Conservation (phyloP, 2,113 vertebrate genomes). For the Dendrocopos noguchii region DNA sequence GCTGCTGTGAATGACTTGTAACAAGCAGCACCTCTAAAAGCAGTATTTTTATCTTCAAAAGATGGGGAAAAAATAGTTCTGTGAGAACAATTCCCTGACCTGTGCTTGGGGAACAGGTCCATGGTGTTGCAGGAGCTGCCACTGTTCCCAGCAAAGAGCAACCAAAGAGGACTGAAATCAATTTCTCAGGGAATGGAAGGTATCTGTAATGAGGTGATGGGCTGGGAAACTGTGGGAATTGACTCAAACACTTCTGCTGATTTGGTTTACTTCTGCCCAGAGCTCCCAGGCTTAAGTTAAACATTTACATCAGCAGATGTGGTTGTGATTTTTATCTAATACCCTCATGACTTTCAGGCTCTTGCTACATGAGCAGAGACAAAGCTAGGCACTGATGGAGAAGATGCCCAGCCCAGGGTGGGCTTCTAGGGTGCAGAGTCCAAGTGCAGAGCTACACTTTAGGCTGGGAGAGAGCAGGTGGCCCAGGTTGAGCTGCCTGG, state of each 20-base stretch:
- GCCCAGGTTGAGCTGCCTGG: background rate
- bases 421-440: background rate
- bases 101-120: background rate
- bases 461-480: background rate
- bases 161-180: background rate
- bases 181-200: background rate
- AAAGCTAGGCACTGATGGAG: background rate
- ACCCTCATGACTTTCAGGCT: background rate
- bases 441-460: background rate
- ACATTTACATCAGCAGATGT: background rate
- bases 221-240: background rate
- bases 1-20: background rate
- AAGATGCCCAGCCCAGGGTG: background rate
- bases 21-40: background rate
- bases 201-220: background rate
- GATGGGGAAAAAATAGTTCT: background rate
- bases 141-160: background rate
- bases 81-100: background rate
- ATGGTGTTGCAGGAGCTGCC: background rate
- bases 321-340: background rate
- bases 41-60: background rate
- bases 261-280: background rate
- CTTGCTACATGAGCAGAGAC: fast-evolving
- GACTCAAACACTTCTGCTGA: background rate
- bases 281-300: background rate